Evolutionary conservation across 1,140 invertebrate genomes (phyloP), one percentile per base, ranked within the genome.

Genomic region (Brachionus manjavacas): DNA sequence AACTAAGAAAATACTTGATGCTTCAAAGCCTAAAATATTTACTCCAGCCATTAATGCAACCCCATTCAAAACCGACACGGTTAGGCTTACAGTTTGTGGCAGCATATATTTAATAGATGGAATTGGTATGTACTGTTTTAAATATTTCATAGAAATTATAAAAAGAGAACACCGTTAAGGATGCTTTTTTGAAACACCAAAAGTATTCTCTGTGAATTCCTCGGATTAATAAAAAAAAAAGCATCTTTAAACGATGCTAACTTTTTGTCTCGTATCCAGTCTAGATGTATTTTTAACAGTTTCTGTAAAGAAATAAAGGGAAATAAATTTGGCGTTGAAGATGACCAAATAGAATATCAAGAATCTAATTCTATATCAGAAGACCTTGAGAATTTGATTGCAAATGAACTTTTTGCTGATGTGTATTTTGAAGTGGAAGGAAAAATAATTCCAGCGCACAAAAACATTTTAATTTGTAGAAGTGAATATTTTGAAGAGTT

Each of bases 361-460:
- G n/a, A 16, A 60, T 25, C 11, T 2, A 25, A 28, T 23, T 81
- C 79, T 3, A 23, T 81, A 31, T 60, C 79, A 4, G 23, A 35
- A 20, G 35, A 81, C 31, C 41, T 81, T 20, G 20, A 16, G 7
- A 39, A 25, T 39, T 23, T 81, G 12, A 60, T 81, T 43, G 28
- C 20, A n/a, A 81, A 81, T 46, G 60, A 81, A 23, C 12, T 81
- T 11, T 81, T 81, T 43, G 79, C 79, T 14, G 79, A 81, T 43
- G 79, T 81, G 64, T 68, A 81, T 68, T 81, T 81, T 68, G 79
- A 81, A 64, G 49, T 81, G 2, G 79, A 81, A 23, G 79, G 60
- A 14, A 81, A 60, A 55, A 3, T 81, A 14, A 43, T 81, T 23
- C 16, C 79, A 16, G 49, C 79, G 9, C 79, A 81, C 52, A 20